Base-by-base conservation (phyloP, 2,888 invertebrate genomes). In the Lutraria lutraria region DNA sequence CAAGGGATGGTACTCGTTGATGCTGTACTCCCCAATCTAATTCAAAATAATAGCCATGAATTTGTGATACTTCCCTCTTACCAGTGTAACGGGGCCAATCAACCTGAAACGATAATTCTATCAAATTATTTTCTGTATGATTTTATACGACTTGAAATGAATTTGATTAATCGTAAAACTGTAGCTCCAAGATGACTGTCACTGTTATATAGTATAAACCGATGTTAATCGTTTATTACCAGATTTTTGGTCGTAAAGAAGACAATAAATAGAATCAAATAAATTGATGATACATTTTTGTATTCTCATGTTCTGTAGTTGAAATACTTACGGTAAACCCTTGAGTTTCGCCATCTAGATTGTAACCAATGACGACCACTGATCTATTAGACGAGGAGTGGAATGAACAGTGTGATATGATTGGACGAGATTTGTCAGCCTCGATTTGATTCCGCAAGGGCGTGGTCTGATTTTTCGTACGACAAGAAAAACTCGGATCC, bases 31-130 rank as follows among this genome's bases (percentile, higher is more conserved):
- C 95, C 90, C 94, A 95, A 81, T 95, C 95, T 34, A 92, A 21
- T 87, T 95, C 95, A 86, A 94, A 95, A 83, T 95, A 95, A 87
- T 95, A 95, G 3, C 95, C 95, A 89, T 95, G 86, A 0, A 94
- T 89, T 13, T 85, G 56, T 12, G 83, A 88, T 6, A 83, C 87
- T 13, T 76, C 79, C n/a, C 93, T 89, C 8, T 88, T 90, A 15
- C 93, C 93, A 21, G 92, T 89, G 3, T 85, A 86, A 79, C 91
- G 89, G 21, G 94, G 94, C 94, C 94, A 95, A 63, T 94, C 92
- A 31, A 94, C 89, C 95, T 95, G 86, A 12, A 87, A 87, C 15
- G 86, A 82, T 43, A 43, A 43, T 4, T 43, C 43, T 8, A 43
- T 12, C 43, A 43, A 43, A n/a, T n/a, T n/a, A n/a, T n/a, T n/a